Evolutionary conservation across 2,888 invertebrate genomes (phyloP).

Genomic region (Agrotis segetum): DNA sequence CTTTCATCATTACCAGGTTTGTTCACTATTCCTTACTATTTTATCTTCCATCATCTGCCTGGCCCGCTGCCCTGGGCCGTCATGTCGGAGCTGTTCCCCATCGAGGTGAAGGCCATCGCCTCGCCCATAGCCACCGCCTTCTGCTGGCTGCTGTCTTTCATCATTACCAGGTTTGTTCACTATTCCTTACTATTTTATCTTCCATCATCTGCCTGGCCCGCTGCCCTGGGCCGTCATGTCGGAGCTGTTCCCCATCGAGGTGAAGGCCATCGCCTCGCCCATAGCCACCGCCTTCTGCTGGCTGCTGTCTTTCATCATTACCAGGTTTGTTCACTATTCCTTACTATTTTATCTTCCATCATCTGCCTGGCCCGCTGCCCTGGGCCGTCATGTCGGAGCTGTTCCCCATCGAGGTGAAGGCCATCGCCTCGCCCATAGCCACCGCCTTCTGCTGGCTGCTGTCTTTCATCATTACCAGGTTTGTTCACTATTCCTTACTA

Average conservation of each 20-base stretch:
- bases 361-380: slow-evolving; percentile 94
- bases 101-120: slow-evolving; percentile 94
- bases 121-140: slow-evolving; percentile 94
- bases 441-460: slow-evolving; percentile 95
- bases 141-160: slow-evolving; percentile 94
- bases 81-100: slow-evolving; percentile 95
- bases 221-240: slow-evolving; percentile 96
- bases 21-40: no score
- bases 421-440: slow-evolving; percentile 94
- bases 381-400: slow-evolving; percentile 96
- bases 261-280: slow-evolving; percentile 94
- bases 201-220: slow-evolving; percentile 91
- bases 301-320: slow-evolving; percentile 94
- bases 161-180: slow-evolving; percentile 92
- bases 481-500: slow-evolving; percentile 38
- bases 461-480: slow-evolving; percentile 94
- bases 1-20: slow-evolving; percentile 94
- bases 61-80: slow-evolving; percentile 95
- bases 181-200: no score
- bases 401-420: slow-evolving; percentile 95
- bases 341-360: no score
- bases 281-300: slow-evolving; percentile 95
- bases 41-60: slow-evolving; percentile 81
- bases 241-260: slow-evolving; percentile 95
- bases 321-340: slow-evolving; percentile 86